Percentiles rank a stretch among this genome's conserved stretches.
Evolutionary conservation across 2,888 invertebrate species (phyloP).

Genomic region (Oxytorus armatus): DNA sequence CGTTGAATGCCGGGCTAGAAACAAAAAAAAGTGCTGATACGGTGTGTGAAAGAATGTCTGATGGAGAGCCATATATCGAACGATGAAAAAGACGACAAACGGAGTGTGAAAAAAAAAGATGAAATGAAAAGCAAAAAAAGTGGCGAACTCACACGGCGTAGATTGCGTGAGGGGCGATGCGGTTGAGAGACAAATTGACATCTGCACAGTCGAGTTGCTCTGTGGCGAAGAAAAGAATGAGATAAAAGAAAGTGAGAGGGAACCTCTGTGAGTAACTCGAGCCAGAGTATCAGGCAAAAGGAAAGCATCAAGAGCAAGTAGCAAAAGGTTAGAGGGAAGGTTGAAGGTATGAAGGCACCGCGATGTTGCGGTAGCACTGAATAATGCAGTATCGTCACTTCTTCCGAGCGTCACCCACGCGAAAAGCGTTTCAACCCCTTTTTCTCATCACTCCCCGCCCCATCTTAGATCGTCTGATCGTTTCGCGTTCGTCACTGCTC

Average conservation of each 20-base stretch:
- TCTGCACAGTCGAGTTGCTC: slow-evolving; percentile 71
- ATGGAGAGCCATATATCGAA: slow-evolving; percentile 11
- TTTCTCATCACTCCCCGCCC: slow-evolving; percentile 8
- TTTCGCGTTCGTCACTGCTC: slow-evolving; percentile 22
- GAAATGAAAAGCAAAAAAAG: slow-evolving; percentile 35
- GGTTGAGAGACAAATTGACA: slow-evolving; percentile 78
- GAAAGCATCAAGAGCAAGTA: slow-evolving; percentile 60
- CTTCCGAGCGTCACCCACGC: slow-evolving; percentile 37
- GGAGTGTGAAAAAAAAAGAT: slow-evolving; percentile 38
- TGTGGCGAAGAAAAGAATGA: slow-evolving; percentile 60
- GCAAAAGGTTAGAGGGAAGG: slow-evolving; percentile 6
- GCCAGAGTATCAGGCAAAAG: slow-evolving; percentile 46
- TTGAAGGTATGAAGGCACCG: slow-evolving; percentile 41
- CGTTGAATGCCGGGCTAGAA: neutral
- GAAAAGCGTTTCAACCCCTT: slow-evolving; percentile 41
- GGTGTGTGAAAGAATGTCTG: slow-evolving; percentile 9
- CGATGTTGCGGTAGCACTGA: slow-evolving; percentile 66
- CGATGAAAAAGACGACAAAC: slow-evolving; percentile 46
- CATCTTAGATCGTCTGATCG: slow-evolving; percentile 37
- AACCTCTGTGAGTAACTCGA: slow-evolving; percentile 66
- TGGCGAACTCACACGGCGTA: slow-evolving; percentile 7
- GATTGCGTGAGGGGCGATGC: slow-evolving; percentile 20
- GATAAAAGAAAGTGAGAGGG: slow-evolving; percentile 62
- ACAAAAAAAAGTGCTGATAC: slow-evolving; percentile 2
- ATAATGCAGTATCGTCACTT: slow-evolving; percentile 65